Evolutionary conservation across 2,888 invertebrate genomes (phyloP).

Genomic region (Lissonota sp.): DNA sequence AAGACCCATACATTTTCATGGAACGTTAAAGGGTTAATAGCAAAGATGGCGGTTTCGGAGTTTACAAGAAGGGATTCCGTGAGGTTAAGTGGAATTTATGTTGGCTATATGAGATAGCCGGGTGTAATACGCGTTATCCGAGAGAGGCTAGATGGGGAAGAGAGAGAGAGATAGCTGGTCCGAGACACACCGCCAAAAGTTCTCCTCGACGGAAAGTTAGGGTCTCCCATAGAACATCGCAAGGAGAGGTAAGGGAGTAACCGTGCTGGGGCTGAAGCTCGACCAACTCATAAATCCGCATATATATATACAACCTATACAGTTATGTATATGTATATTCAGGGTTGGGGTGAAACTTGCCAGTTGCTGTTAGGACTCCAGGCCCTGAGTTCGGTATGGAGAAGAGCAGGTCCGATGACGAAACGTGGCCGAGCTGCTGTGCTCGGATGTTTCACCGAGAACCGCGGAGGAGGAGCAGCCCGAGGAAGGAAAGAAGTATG

Average conservation of each 20-base stretch:
- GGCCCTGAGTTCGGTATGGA: constrained; percentile 30
- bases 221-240: not conserved
- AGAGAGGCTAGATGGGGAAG: constrained; percentile 20
- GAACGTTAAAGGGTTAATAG: constrained; percentile 56
- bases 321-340: constrained; percentile 40
- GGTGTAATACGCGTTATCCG: constrained; percentile 51
- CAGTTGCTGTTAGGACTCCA: constrained; percentile 42
- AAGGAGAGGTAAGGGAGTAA: constrained; percentile 30
- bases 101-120: constrained; percentile 51
- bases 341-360: constrained; percentile 50
- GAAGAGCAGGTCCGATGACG: constrained; percentile 35
- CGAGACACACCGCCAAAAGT: constrained; percentile 56
- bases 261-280: constrained; percentile 49
- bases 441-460: constrained; percentile 37
- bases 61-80: constrained; percentile 50
- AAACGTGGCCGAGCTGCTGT: constrained; percentile 42
- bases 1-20: constrained; percentile 31
- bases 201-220: constrained; percentile 45
- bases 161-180: constrained; percentile 22
- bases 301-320: constrained; percentile 37
- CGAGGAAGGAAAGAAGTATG: constrained; percentile 40
- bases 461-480: constrained; percentile 49
- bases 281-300: constrained; percentile 66
- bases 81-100: constrained; percentile 63
- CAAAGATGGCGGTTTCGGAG: constrained; percentile 38